Evolutionary conservation across 2,797 vertebrate species (phyloP), one percentile per base, ranked within the genome.

Genomic region (Gallirallus australis): DNA sequence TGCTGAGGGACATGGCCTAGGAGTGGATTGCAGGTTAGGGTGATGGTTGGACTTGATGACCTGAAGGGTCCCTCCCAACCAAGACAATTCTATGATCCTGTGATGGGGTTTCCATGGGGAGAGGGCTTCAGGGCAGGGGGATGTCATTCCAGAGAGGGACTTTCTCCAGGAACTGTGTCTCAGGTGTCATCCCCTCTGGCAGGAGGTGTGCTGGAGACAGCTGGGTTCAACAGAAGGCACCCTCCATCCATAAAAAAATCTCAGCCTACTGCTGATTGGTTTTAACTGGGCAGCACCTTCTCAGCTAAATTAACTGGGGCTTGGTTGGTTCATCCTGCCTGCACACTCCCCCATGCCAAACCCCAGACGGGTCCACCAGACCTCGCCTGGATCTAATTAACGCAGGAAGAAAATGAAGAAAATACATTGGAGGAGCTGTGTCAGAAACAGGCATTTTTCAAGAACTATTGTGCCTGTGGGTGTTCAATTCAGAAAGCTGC

Each of bases 331-430:
- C 53, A 24, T 80, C 53, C 45, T 63, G 39, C 40, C 30, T 73
- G 61, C 78, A 57, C 10, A 25, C 6, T 78, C 7, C 47, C 25
- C 23, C 21, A 40, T 30, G 31, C 33, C n/a, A 50, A 78, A 61
- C 6, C 73, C n/a, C 72, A 47, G 48, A 39, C 30, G 8, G 8
- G 14, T 79, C 63, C 50, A 72, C 10, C 0, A 0, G 47, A 12
- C 80, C 45, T 88, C 80, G 68, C 63, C 66, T 89, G 90, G 70
- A 89, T 79, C 70, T 53, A 82, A 90, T 94, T 82, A 96, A 39
- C 2, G 0, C 45, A 82, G 76, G 76, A 69, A 90, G 17, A 86
- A 94, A 91, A 77, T 4, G 13, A 87, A 63, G 61, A 53, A 80
- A 94, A 72, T 31, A 68, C 24, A 21, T 61, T 47, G 57, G 59